phyloP scores from a whole-genome alignment of 2,797 vertebrate species.

The Steatocranus sp. region DNA sequence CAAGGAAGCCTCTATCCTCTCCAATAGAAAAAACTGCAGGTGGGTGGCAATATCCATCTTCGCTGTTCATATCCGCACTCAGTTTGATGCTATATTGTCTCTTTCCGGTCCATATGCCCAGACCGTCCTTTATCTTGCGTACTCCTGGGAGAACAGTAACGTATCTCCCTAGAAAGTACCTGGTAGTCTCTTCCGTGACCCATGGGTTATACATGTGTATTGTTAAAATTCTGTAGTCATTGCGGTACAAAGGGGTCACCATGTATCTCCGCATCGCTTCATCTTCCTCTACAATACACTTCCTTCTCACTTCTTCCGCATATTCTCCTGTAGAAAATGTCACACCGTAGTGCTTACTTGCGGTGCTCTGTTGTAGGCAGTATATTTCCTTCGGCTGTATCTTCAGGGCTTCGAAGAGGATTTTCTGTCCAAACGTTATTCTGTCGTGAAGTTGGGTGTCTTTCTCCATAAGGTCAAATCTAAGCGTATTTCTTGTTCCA shows the following conservation, averaged over 20 bases:
- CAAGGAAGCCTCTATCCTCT: background rate
- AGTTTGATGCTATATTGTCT: background rate
- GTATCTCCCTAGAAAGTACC: background rate
- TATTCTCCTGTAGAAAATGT: accelerated
- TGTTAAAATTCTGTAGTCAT: background rate
- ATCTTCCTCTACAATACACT: too few relatives aligned
- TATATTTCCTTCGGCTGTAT: background rate
- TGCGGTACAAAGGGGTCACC: background rate
- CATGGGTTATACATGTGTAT: background rate
- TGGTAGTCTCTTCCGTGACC: background rate
- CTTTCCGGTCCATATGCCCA: background rate
- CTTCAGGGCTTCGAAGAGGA: too few relatives aligned
- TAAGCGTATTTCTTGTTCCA: too few relatives aligned
- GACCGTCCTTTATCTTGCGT: background rate
- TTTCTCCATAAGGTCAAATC: too few relatives aligned
- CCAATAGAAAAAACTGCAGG: background rate
- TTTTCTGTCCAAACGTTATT: background rate
- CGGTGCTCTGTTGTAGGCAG: background rate
- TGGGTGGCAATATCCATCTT: background rate
- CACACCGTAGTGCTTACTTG: too few relatives aligned
- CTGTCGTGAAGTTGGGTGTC: too few relatives aligned
- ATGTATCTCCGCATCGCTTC: background rate
- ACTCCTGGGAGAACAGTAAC: background rate
- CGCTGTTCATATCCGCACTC: accelerated
- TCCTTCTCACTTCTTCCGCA: too few relatives aligned